A percentile compares a stretch with the other conserved stretches of the same genome.
These are phyloP conservation scores for Euwallacea similis DNA, from an alignment of 1,140 invertebrate genomes.

Conservation along the genomic window DNA sequence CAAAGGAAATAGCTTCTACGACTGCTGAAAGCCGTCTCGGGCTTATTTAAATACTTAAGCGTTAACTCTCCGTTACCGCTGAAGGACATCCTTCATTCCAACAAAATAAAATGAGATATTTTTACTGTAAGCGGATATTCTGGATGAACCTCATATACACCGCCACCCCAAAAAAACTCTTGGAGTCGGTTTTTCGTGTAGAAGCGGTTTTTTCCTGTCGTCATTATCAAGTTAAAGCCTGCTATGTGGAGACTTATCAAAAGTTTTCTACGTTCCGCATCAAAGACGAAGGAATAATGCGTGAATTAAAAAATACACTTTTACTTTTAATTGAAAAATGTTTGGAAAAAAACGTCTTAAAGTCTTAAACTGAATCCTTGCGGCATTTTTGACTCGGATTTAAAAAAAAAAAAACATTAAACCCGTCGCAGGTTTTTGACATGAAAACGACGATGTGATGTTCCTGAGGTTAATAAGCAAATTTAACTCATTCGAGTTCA, in stretches of 20 bases:
- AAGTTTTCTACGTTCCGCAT: too few species aligned
- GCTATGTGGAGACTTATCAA: background rate
- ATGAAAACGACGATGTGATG: background rate
- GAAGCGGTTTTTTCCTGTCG: too few species aligned
- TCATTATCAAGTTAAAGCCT: background rate
- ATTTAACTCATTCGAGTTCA: background rate
- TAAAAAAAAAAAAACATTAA: too few species aligned
- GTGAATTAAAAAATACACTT: background rate
- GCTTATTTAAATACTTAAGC: constrained; percentile 10
- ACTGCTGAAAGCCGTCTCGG: constrained; percentile 1
- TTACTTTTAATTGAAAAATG: background rate
- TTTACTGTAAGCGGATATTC: background rate
- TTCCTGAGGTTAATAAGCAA: background rate
- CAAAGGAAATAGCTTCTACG: constrained; percentile 13
- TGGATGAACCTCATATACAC: background rate
- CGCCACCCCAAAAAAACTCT: background rate
- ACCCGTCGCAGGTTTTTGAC: background rate
- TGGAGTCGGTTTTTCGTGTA: background rate
- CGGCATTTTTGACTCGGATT: background rate
- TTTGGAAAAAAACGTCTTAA: background rate
- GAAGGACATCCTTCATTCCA: constrained; percentile 11
- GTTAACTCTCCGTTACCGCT: constrained; percentile 18
- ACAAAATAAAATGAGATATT: background rate
- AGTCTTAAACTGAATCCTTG: background rate
- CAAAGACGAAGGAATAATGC: too few species aligned